Evolutionary conservation across 2,888 invertebrate species (phyloP).

Genomic region (Phoenoteleia sp.): DNA sequence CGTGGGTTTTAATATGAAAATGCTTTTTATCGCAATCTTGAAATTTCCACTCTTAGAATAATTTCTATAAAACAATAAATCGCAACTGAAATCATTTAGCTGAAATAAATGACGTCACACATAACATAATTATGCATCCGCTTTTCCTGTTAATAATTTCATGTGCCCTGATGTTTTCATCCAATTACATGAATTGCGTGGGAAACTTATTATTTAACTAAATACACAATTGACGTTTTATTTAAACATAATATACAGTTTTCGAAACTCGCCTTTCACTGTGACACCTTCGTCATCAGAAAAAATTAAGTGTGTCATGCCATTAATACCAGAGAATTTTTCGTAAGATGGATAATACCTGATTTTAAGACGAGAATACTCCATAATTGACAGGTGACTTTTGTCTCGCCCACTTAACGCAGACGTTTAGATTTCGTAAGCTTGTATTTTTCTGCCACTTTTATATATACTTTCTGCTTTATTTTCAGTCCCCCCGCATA

Average conservation of each 20-base stretch:
- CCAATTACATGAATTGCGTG: slow-evolving; percentile 17
- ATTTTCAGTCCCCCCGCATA: neutral
- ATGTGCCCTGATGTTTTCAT: slow-evolving; percentile 1
- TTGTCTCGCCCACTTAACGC: slow-evolving; percentile 62
- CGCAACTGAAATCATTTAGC: neutral
- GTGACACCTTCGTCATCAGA: slow-evolving; percentile 49
- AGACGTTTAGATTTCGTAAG: slow-evolving; percentile 59
- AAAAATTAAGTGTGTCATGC: slow-evolving; percentile 55
- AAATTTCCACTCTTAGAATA: too few relatives aligned
- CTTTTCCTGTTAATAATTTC: neutral
- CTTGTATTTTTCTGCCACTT: slow-evolving; percentile 43
- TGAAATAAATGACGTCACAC: neutral
- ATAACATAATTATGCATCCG: slow-evolving; percentile 15
- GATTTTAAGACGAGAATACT: slow-evolving; percentile 70
- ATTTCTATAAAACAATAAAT: too few relatives aligned
- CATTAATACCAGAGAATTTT: slow-evolving; percentile 69
- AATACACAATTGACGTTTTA: slow-evolving; percentile 25
- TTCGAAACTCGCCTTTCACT: slow-evolving; percentile 54
- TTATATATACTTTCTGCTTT: slow-evolving; percentile 21
- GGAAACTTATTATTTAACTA: slow-evolving; percentile 37
- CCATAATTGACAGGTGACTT: slow-evolving; percentile 83
- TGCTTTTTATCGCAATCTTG: too few relatives aligned
- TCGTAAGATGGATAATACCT: slow-evolving; percentile 77
- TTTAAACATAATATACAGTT: slow-evolving; percentile 33
- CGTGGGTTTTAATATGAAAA: too few relatives aligned